These are phyloP conservation scores for Acipenser oxyrinchus DNA, from an alignment of 2,797 vertebrate genomes.

Conservation along the genomic window DNA sequence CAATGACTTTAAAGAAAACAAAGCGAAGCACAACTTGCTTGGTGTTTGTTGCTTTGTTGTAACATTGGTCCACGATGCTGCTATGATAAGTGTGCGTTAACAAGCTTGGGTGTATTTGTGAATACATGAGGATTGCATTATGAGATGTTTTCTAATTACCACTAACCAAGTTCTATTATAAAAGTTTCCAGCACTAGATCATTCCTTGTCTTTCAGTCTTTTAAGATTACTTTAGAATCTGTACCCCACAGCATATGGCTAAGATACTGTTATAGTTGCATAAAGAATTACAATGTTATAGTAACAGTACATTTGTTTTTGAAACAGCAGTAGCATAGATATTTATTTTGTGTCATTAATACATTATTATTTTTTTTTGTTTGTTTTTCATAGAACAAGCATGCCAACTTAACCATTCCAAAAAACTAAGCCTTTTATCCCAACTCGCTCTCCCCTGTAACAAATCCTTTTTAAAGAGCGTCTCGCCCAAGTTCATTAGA, in stretches of 20 bases:
- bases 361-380: constrained; percentile 41
- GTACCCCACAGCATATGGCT: too few species aligned
- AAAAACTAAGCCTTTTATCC: constrained; percentile 73
- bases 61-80: constrained; percentile 33
- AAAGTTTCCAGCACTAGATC: too few species aligned
- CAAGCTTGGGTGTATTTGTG: constrained; percentile 25
- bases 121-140: not conserved
- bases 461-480: constrained; percentile 39
- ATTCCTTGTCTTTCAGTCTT: too few species aligned
- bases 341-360: constrained; percentile 3
- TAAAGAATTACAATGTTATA: too few species aligned
- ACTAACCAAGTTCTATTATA: too few species aligned
- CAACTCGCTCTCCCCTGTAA: constrained; percentile 70
- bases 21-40: constrained; percentile 32
- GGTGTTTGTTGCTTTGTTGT: constrained; percentile 40
- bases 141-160: not conserved
- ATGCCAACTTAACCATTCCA: constrained; percentile 52
- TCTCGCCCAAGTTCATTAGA: constrained; percentile 42
- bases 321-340: not conserved
- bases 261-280: too few species aligned
- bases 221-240: too few species aligned
- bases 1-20: constrained; percentile 46
- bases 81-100: constrained; percentile 35
- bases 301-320: too few species aligned
- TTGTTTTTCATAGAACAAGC: constrained; percentile 61